Percentiles rank a stretch among this genome's conserved stretches.
Conservation (phyloP, 2,888 invertebrate genomes). For the Pollenia amentaria region DNA sequence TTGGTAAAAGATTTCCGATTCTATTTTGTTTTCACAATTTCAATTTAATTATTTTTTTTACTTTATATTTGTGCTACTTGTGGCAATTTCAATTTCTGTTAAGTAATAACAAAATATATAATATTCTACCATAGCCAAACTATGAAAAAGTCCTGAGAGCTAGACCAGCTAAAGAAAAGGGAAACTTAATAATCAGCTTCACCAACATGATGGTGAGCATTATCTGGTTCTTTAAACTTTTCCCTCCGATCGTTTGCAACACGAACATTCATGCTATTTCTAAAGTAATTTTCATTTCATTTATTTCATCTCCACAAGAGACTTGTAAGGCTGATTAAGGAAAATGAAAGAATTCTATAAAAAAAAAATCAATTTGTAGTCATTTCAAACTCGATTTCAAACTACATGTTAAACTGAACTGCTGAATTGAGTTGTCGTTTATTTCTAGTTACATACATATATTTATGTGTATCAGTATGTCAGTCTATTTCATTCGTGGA, state of each 20-base stretch:
- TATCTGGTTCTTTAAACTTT: slow-evolving; percentile 14
- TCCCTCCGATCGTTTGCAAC: not conserved
- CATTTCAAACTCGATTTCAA: slow-evolving; percentile 36
- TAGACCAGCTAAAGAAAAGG: not conserved
- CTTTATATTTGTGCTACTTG: slow-evolving; percentile 33
- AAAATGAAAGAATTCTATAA: not conserved
- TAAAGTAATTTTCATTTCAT: slow-evolving; percentile 56
- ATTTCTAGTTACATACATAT: not conserved
- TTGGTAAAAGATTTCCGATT: slow-evolving; percentile 58
- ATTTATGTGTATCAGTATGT: slow-evolving; percentile 5
- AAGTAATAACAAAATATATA: slow-evolving; percentile 56
- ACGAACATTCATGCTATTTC: slow-evolving; percentile 13
- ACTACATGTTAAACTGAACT: slow-evolving; percentile 25
- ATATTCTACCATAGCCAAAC: not conserved
- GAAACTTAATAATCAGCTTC: slow-evolving; percentile 45
- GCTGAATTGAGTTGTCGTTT: slow-evolving; percentile 15
- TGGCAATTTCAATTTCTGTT: slow-evolving; percentile 65
- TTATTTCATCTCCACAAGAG: slow-evolving; percentile 18
- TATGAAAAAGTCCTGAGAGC: not conserved
- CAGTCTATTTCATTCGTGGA: slow-evolving; percentile 4
- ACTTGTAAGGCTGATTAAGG: slow-evolving; percentile 20
- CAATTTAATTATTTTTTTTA: not conserved
- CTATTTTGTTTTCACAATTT: slow-evolving; percentile 11
- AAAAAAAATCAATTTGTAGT: slow-evolving; percentile 41
- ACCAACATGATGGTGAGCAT: slow-evolving; percentile 24